These are phyloP conservation scores for Steatocranus sp. DNA, from an alignment of 2,797 vertebrate genomes.

Conservation along the genomic window DNA sequence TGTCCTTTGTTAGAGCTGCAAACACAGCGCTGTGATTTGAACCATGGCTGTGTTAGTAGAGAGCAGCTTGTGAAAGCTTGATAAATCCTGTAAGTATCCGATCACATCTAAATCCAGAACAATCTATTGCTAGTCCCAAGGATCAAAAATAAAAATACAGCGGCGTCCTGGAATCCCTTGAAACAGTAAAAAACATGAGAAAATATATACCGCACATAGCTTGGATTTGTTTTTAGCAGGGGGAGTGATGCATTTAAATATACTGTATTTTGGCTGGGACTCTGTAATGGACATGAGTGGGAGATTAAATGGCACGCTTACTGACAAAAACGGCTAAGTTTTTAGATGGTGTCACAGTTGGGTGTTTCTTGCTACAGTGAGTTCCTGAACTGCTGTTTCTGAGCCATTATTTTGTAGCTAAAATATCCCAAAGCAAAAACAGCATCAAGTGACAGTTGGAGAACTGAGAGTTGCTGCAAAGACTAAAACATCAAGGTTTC, in stretches of 20 bases:
- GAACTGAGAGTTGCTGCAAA: slow-evolving; percentile 38
- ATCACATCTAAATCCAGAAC: slow-evolving; percentile 64
- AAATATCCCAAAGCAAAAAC: slow-evolving; percentile 54
- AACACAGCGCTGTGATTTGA: slow-evolving; percentile 53
- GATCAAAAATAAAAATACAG: slow-evolving; percentile 43
- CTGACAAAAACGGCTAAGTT: not conserved
- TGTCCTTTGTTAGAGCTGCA: slow-evolving; percentile 63
- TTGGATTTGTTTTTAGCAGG: not conserved
- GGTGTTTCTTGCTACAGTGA: slow-evolving; percentile 24
- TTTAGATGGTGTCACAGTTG: slow-evolving; percentile 25
- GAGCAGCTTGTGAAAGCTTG: slow-evolving; percentile 63
- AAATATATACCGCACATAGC: not conserved
- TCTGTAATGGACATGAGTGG: not conserved
- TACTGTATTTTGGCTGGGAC: not conserved
- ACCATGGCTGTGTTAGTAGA: slow-evolving; percentile 44
- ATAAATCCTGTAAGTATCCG: slow-evolving; percentile 70
- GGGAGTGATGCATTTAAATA: not conserved
- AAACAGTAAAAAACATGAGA: slow-evolving; percentile 20
- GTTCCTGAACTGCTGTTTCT: slow-evolving; percentile 21
- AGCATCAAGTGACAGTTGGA: slow-evolving; percentile 39
- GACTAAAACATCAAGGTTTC: slow-evolving; percentile 56
- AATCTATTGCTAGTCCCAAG: slow-evolving; percentile 48
- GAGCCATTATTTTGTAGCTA: slow-evolving; percentile 31
- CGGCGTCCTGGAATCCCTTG: slow-evolving; percentile 17
- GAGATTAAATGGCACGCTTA: slow-evolving; percentile 17